A percentile compares a stretch with the other conserved stretches of the same genome.
phyloP scores from a whole-genome alignment of 2,113 vertebrate genomes.

The Pipra filicauda region DNA sequence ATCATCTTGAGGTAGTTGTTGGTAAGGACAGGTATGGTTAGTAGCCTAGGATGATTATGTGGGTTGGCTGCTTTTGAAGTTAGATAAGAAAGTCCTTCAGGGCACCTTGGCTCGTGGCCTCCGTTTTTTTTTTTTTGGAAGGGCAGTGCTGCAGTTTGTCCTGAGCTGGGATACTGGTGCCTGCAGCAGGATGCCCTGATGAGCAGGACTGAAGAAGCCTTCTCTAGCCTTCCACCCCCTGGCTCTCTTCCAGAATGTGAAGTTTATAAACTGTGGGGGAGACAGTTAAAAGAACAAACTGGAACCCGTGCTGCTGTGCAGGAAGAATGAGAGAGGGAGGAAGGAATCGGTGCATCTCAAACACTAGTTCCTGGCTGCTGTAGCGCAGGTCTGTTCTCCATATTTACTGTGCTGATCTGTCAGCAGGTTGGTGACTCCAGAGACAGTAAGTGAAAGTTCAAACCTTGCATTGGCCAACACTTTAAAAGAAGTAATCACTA shows the following conservation, averaged over 20 bases:
- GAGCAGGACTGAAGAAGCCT: background rate
- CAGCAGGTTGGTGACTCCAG: background rate
- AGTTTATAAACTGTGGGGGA: background rate
- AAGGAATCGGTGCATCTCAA: background rate
- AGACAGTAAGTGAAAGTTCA: background rate
- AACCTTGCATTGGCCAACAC: background rate
- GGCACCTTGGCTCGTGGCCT: background rate
- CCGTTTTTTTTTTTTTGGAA: background rate
- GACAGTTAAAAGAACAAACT: background rate
- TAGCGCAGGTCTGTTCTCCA: background rate
- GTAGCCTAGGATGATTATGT: background rate
- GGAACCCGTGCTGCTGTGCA: background rate
- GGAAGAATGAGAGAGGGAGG: background rate
- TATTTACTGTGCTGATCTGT: background rate
- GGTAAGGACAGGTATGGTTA: background rate
- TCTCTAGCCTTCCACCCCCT: fast-evolving
- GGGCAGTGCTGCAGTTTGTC: background rate
- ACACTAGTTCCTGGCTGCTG: background rate
- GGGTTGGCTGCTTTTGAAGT: background rate
- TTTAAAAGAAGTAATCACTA: background rate
- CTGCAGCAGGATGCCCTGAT: background rate
- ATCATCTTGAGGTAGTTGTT: background rate
- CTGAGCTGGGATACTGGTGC: background rate
- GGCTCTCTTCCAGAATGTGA: background rate
- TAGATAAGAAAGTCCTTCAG: background rate